These are phyloP conservation scores for Sminthurides aquaticus DNA, from an alignment of 2,888 invertebrate species.

Conservation along the genomic window DNA sequence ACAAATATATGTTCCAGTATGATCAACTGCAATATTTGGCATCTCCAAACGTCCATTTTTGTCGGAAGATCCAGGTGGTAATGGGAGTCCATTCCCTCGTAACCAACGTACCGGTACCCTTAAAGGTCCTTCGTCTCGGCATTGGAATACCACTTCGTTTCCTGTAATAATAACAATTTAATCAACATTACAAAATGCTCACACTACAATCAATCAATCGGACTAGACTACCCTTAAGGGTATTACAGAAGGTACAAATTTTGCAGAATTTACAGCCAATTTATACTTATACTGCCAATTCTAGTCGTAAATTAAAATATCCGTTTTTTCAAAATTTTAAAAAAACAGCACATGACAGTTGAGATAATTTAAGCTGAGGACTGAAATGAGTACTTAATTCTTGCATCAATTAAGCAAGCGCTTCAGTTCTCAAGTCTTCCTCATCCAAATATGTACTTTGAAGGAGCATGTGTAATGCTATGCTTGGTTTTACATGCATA, in stretches of 20 bases:
- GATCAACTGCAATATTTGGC: constrained; percentile 66
- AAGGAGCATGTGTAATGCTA: too few relatives aligned
- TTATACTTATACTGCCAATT: not conserved
- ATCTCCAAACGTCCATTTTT: constrained; percentile 75
- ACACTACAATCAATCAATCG: not conserved
- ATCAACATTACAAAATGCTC: not conserved
- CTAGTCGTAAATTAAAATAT: not conserved
- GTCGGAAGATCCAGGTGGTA: constrained; percentile 71
- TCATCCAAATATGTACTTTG: too few relatives aligned
- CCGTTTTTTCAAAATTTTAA: not conserved
- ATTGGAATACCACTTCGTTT: constrained; percentile 86
- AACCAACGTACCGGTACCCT: constrained; percentile 68
- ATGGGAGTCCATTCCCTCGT: constrained; percentile 60
- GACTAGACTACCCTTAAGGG: too few relatives aligned
- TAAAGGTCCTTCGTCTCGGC: constrained; percentile 77
- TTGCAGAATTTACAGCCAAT: not conserved
- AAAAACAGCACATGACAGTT: not conserved
- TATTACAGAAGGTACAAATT: not conserved
- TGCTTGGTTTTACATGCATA: too few relatives aligned
- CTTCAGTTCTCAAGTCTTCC: too few relatives aligned
- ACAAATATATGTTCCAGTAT: constrained; percentile 77
- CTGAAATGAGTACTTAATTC: too few relatives aligned
- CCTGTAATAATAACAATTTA: constrained; percentile 51
- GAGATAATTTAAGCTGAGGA: too few relatives aligned
- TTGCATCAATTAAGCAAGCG: too few relatives aligned